Evolutionary conservation across 1,140 invertebrate genomes (phyloP), one percentile per base, ranked within the genome.

Genomic region (Aphis craccivora): DNA sequence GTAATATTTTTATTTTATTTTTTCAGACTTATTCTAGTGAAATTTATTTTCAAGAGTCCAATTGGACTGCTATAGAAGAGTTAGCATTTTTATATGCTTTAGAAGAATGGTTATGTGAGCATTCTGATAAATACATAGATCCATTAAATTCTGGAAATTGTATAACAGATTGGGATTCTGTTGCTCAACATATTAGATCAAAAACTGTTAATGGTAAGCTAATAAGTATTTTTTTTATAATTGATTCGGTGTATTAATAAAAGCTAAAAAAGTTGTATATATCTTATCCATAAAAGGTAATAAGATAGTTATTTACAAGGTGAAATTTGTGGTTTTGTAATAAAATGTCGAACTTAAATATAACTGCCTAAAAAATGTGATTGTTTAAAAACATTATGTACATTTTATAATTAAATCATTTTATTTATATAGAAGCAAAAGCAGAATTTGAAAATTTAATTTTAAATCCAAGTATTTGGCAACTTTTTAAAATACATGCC

Each of bases 21-120:
- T 89, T 90, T 45, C 35, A 90, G 88, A 51, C 22, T 53, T 90
- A 90, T 90, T 90, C 43, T 90, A 90, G 48, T 90, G n/a, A 90
- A 35, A n/a, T 35, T 51, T 90, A 37, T 90, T 90, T 90, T 90
- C 45, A 45, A 51, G 88, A 9, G 23, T 53, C 88, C 14, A 37
- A 90, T 90, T 90, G 88, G 88, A 90, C 45, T 30, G 45, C 48
- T 51, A 90, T 90, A 22, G 88, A 90, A 90, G 51, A 90, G 22
- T 51, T 90, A n/a, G 51, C 88, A 22, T 51, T 90, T 51, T 53
- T 90, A 40, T 35, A 37, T 53, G 88, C 45, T 35, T 20, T 90
- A 35, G 88, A 90, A 90, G 88, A 90, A 35, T 90, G 88, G 88
- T n/a, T n/a, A 35, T 35, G 43, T 30, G 48, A 90, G 6, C 22